Conservation (phyloP, 2,797 vertebrate genomes). For the Crypturellus tataupa region DNA sequence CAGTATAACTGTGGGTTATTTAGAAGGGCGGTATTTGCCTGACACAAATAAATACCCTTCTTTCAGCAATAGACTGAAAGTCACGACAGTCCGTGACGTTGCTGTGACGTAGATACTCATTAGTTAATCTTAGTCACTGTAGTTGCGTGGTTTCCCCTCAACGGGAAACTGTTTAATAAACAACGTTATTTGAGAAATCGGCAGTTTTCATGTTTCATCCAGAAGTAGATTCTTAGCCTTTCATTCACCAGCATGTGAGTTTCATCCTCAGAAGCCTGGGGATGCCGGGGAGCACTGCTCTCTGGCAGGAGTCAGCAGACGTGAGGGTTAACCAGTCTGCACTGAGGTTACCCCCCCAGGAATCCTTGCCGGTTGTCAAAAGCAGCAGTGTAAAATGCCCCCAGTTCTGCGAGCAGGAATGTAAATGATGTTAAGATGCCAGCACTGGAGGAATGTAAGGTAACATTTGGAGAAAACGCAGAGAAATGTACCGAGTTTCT, state of each 20-base stretch:
- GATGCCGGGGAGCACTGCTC: not conserved
- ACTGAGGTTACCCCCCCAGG: not conserved
- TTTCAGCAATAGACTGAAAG: not conserved
- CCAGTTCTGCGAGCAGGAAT: not conserved
- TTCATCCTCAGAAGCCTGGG: not conserved
- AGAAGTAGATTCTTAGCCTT: slow-evolving; percentile 4
- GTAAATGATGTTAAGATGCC: not conserved
- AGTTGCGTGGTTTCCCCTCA: not conserved
- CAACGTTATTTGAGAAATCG: not conserved
- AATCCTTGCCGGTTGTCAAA: not conserved
- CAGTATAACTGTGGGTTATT: not conserved
- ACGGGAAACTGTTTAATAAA: slow-evolving; percentile 32
- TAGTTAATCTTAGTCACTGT: not conserved
- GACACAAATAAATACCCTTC: not conserved
- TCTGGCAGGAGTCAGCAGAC: not conserved
- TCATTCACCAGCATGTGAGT: not conserved
- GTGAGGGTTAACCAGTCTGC: not conserved
- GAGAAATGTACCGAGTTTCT: not conserved
- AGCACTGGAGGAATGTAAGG: not conserved
- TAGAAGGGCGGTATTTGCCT: not conserved
- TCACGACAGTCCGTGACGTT: not conserved
- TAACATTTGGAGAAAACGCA: not conserved
- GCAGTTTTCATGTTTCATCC: not conserved
- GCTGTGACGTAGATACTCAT: not conserved
- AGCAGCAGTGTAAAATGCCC: not conserved